Percentiles rank a stretch among this genome's conserved stretches.
Evolutionary conservation across 92 coral and sea anemone genomes (phyloP).

Genomic region (Phenganax stokvisi): DNA sequence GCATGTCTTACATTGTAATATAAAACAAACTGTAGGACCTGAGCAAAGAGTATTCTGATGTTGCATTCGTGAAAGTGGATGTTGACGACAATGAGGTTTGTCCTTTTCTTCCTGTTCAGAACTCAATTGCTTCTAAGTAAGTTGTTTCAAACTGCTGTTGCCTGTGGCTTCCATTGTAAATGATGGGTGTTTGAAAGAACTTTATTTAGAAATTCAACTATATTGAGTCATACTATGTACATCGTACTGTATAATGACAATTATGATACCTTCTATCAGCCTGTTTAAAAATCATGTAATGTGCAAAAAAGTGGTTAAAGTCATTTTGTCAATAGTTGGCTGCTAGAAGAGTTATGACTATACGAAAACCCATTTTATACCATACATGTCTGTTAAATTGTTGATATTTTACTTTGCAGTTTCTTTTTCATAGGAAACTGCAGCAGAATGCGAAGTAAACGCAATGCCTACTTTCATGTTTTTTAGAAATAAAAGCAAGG

Average conservation of each 20-base stretch:
- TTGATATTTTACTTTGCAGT: not conserved
- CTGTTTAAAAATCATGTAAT: too few relatives aligned
- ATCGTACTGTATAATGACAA: too few relatives aligned
- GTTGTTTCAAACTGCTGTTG: not conserved
- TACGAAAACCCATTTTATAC: too few relatives aligned
- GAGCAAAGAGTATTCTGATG: constrained; percentile 48
- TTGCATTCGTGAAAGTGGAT: constrained; percentile 64
- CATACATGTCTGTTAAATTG: not conserved
- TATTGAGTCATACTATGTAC: too few relatives aligned
- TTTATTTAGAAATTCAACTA: too few relatives aligned
- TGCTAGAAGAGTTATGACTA: too few relatives aligned
- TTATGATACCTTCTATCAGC: too few relatives aligned
- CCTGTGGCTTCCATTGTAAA: not conserved
- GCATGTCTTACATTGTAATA: not conserved
- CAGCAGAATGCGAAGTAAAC: constrained; percentile 41
- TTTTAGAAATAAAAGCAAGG: constrained; percentile 54
- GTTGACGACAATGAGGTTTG: constrained; percentile 70
- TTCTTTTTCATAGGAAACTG: constrained; percentile 50
- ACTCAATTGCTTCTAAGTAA: not conserved
- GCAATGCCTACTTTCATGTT: constrained; percentile 65
- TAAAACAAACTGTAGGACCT: constrained; percentile 41
- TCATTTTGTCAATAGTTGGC: too few relatives aligned
- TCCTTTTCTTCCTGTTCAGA: not conserved
- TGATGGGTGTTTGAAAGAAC: not conserved
- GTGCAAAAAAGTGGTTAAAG: too few relatives aligned